Evolutionary conservation across 1,140 invertebrate species (phyloP).

Genomic region (Pristionchus pacificus): DNA sequence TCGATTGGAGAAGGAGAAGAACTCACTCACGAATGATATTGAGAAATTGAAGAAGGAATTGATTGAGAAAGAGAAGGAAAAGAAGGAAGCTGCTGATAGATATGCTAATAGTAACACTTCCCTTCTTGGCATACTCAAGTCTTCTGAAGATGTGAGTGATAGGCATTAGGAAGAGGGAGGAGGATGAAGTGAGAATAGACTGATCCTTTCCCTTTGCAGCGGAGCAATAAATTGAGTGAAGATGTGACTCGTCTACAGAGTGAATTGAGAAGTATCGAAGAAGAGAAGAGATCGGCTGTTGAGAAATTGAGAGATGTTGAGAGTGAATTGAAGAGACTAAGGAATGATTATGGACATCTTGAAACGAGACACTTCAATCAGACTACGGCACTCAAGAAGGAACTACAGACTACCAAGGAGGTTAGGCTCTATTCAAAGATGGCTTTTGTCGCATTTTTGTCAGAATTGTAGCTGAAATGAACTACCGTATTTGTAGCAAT

Average conservation of each 20-base stretch:
- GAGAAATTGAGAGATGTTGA: conserved; percentile 11
- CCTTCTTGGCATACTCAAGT: too few species aligned
- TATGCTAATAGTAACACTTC: too few species aligned
- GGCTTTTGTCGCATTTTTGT: not conserved
- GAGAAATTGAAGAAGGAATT: conserved; percentile 3
- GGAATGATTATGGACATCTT: conserved; percentile 10
- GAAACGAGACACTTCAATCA: conserved; percentile 6
- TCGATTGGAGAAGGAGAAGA: too few species aligned
- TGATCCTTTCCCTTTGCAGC: too few species aligned
- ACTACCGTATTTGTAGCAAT: too few species aligned
- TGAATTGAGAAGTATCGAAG: not conserved
- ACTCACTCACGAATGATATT: too few species aligned
- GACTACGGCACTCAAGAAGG: not conserved
- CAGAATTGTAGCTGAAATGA: conserved; percentile 1
- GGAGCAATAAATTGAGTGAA: conserved; percentile 16
- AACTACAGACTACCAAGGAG: not conserved
- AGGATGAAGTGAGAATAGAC: too few species aligned
- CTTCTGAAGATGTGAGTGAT: too few species aligned
- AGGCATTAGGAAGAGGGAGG: too few species aligned
- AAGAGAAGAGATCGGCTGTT: conserved; percentile 16
- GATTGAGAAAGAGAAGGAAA: not conserved
- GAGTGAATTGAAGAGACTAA: conserved; percentile 4
- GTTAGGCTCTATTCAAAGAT: not conserved
- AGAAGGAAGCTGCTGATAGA: not conserved
- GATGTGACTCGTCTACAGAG: not conserved